Evolutionary conservation across 1,140 invertebrate genomes (phyloP).

Genomic region (Caenorhabditis inopinata): DNA sequence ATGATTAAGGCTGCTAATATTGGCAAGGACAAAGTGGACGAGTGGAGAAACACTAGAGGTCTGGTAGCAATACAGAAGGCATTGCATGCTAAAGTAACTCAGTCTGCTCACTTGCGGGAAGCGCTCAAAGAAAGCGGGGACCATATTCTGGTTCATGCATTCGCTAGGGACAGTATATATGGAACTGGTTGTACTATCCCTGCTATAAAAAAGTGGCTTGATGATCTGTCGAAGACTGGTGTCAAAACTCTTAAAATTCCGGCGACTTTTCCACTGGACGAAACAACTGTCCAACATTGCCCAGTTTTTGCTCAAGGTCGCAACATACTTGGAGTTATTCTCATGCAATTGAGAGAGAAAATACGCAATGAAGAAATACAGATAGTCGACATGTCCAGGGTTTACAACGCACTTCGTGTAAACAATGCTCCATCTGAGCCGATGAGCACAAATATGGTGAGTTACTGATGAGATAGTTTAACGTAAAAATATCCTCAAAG

Average conservation of each 20-base stretch:
- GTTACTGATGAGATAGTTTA: neutral
- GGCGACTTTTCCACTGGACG: conserved; percentile 51
- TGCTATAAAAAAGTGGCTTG: conserved; percentile 50
- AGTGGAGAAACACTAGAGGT: conserved; percentile 50
- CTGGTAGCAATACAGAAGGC: conserved; percentile 56
- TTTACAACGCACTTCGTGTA: neutral
- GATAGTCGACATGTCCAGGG: conserved; percentile 18
- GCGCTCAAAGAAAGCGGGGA: conserved; percentile 50
- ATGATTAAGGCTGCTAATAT: conserved; percentile 42
- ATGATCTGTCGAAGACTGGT: conserved; percentile 46
- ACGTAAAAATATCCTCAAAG: neutral
- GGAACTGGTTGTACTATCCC: conserved; percentile 45
- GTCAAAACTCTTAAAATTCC: conserved; percentile 51
- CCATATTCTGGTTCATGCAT: conserved; percentile 56
- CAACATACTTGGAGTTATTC: conserved; percentile 56
- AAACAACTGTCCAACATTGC: conserved; percentile 50
- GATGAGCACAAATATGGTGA: neutral
- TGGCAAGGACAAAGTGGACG: conserved; percentile 44
- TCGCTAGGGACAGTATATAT: conserved; percentile 53
- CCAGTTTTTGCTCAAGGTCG: conserved; percentile 54
- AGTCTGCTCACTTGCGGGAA: conserved; percentile 45
- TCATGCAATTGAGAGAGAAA: conserved; percentile 50
- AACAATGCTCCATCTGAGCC: neutral
- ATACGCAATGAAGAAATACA: neutral
- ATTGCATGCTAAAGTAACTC: conserved; percentile 50